These are phyloP conservation scores for Vombatus ursinus DNA, from an alignment of 2,113 vertebrate species.

Conservation along the genomic window DNA sequence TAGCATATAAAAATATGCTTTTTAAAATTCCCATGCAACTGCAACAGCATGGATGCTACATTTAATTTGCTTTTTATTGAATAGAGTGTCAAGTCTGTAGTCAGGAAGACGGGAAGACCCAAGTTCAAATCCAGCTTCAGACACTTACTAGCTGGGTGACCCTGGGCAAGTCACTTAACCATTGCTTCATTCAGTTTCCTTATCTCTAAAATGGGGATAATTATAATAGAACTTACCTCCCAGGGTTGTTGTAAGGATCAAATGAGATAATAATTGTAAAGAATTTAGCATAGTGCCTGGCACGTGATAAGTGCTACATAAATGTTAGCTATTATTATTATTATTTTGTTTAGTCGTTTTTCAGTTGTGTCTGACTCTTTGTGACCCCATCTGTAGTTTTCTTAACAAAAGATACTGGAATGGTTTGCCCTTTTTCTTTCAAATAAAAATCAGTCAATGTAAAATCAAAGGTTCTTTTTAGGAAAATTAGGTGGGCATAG, in stretches of 20 bases:
- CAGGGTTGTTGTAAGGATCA: not conserved
- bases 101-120: not conserved
- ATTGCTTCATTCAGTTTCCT: not conserved
- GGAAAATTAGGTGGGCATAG: slow-evolving; percentile 53
- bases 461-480: slow-evolving; percentile 14
- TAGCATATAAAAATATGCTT: not conserved
- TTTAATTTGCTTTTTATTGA: not conserved
- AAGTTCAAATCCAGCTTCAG: not conserved
- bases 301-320: not conserved
- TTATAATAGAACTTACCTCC: not conserved
- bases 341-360: not conserved
- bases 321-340: not conserved
- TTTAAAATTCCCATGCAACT: not conserved
- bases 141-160: not conserved
- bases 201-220: not conserved
- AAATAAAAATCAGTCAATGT: slow-evolving; percentile 4
- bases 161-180: not conserved
- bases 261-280: not conserved
- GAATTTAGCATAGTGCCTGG: not conserved
- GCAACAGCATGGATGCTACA: slow-evolving; percentile 8
- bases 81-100: not conserved
- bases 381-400: not conserved
- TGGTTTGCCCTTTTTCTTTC: not conserved
- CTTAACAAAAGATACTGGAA: not conserved
- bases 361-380: not conserved